phyloP scores from a whole-genome alignment of 2,888 invertebrate genomes.

The Hartigia nigra region DNA sequence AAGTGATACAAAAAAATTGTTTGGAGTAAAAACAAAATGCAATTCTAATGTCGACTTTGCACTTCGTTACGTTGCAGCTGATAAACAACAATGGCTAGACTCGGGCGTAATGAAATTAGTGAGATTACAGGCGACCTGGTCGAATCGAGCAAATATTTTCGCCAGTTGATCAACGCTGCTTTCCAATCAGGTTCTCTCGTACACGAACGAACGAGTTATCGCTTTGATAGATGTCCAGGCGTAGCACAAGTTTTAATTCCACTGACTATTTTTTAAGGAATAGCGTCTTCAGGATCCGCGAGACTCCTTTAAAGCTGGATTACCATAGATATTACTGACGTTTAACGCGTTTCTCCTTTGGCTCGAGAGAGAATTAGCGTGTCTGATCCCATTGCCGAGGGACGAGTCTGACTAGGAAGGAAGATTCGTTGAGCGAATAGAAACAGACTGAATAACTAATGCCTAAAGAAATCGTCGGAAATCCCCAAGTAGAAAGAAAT shows the following conservation, averaged over 20 bases:
- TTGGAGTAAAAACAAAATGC: neutral
- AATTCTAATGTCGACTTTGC: neutral
- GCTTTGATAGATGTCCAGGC: neutral
- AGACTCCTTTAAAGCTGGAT: neutral
- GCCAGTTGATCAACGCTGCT: neutral
- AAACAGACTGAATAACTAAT: constrained; percentile 5
- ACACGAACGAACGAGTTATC: neutral
- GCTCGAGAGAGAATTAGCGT: neutral
- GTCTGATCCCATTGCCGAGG: neutral
- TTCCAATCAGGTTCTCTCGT: neutral
- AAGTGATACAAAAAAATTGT: neutral
- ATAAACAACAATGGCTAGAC: neutral
- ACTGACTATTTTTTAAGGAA: neutral
- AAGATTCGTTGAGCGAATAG: neutral
- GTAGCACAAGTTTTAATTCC: neutral
- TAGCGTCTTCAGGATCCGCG: neutral
- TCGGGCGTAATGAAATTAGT: neutral
- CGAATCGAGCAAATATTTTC: neutral
- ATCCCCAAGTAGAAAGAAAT: neutral
- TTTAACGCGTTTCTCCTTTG: constrained; percentile 7
- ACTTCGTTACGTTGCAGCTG: neutral
- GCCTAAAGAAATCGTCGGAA: neutral
- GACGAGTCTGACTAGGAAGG: neutral
- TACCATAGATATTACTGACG: constrained; percentile 5
- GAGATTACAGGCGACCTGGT: neutral